phyloP scores from a whole-genome alignment of 2,797 vertebrate species.

The Falco novaeseelandiae region DNA sequence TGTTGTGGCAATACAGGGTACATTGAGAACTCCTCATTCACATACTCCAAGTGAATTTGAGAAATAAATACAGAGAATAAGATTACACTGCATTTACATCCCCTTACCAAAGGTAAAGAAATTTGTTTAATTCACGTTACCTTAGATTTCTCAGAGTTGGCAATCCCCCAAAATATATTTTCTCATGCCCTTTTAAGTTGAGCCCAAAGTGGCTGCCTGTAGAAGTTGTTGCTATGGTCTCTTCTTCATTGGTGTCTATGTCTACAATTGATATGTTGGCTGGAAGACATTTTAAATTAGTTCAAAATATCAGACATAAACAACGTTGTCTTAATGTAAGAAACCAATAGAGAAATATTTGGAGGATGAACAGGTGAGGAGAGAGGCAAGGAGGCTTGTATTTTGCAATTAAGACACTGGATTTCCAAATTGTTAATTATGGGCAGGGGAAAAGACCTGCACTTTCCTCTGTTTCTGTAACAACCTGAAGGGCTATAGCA shows the following conservation, averaged over 20 bases:
- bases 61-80: background rate
- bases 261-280: slow-evolving; percentile 91
- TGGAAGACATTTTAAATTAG: slow-evolving; percentile 67
- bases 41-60: background rate
- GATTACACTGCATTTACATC: background rate
- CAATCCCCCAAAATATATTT: slow-evolving; percentile 95
- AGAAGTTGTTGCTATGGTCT: slow-evolving; percentile 82
- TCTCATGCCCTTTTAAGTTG: slow-evolving; percentile 90
- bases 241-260: slow-evolving; percentile 85
- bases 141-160: slow-evolving; percentile 91
- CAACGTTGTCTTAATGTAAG: background rate
- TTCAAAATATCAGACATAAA: background rate
- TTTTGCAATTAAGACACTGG: background rate
- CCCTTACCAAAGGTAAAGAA: background rate
- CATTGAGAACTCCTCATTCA: background rate
- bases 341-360: background rate
- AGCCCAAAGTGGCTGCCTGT: slow-evolving; percentile 90
- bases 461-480: slow-evolving; percentile 31
- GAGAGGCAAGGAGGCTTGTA: background rate
- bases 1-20: background rate
- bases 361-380: background rate
- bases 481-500: slow-evolving; percentile 5
- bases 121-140: slow-evolving; percentile 68
- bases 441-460: background rate
- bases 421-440: background rate